A percentile compares a stretch with the other conserved stretches of the same genome.
These are phyloP conservation scores for Melanotaenia maccullochi DNA, from an alignment of 2,797 vertebrate species.

Conservation along the genomic window DNA sequence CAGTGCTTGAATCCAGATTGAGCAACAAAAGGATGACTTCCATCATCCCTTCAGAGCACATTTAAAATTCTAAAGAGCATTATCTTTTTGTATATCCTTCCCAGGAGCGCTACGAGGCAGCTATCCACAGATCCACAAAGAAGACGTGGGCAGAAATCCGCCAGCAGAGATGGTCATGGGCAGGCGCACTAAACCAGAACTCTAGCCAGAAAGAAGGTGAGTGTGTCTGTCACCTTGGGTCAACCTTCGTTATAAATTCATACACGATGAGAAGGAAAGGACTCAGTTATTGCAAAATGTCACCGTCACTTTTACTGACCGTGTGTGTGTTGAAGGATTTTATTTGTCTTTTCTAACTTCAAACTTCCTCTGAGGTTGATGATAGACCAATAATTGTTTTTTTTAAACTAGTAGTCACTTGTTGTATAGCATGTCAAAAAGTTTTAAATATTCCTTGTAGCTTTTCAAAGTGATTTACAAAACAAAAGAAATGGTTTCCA, in stretches of 20 bases:
- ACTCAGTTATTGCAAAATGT: background rate
- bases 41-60: background rate
- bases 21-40: background rate
- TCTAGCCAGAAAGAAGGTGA: slow-evolving; percentile 87
- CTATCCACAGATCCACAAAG: slow-evolving; percentile 92
- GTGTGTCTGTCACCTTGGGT: slow-evolving; percentile 33
- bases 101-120: slow-evolving; percentile 95
- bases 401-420: background rate
- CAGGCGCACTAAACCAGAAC: slow-evolving; percentile 89
- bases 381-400: background rate
- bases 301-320: background rate
- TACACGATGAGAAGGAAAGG: background rate
- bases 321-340: background rate
- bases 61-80: slow-evolving; percentile 4
- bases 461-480: background rate
- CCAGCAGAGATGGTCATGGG: slow-evolving; percentile 97
- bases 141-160: slow-evolving; percentile 99
- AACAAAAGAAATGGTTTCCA: background rate
- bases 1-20: slow-evolving; percentile 1
- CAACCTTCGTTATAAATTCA: background rate
- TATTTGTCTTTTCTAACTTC: background rate
- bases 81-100: background rate
- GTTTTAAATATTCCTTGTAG: background rate
- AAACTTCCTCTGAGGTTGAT: background rate
- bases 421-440: background rate